phyloP scores from a whole-genome alignment of 2,797 vertebrate genomes.

The Coluber constrictor region DNA sequence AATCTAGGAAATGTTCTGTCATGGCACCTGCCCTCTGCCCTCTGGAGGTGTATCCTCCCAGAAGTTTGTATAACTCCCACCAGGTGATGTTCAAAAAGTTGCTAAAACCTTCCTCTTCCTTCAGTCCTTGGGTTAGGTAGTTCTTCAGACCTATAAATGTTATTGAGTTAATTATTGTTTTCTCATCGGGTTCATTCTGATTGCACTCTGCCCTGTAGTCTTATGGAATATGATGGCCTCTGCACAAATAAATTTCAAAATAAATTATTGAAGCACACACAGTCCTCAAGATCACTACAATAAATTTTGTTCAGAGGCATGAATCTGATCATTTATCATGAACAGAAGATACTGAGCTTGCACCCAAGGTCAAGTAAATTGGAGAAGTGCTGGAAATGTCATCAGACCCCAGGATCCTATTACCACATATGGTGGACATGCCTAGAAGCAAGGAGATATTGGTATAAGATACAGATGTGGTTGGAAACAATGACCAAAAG shows the following conservation, averaged over 20 bases:
- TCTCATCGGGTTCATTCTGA: not conserved
- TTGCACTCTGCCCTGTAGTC: not conserved
- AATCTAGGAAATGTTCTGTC: not conserved
- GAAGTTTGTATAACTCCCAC: not conserved
- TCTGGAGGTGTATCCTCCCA: not conserved
- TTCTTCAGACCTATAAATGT: not conserved
- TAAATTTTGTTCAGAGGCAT: not conserved
- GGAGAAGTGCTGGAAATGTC: too few relatives aligned
- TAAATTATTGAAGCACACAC: not conserved
- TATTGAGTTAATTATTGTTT: not conserved
- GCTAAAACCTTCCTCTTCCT: not conserved
- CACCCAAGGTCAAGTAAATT: not conserved
- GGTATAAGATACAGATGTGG: too few relatives aligned
- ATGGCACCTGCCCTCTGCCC: not conserved
- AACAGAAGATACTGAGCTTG: not conserved
- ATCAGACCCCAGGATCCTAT: too few relatives aligned
- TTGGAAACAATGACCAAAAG: too few relatives aligned
- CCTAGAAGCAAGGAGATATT: too few relatives aligned
- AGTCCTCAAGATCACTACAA: not conserved
- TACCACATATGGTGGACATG: too few relatives aligned
- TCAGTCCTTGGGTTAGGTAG: not conserved
- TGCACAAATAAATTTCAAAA: not conserved
- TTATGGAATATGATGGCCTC: not conserved
- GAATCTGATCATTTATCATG: not conserved
- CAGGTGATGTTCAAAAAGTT: not conserved